Evolutionary conservation across 2,797 vertebrate species (phyloP).

Genomic region (Erithacus rubecula): DNA sequence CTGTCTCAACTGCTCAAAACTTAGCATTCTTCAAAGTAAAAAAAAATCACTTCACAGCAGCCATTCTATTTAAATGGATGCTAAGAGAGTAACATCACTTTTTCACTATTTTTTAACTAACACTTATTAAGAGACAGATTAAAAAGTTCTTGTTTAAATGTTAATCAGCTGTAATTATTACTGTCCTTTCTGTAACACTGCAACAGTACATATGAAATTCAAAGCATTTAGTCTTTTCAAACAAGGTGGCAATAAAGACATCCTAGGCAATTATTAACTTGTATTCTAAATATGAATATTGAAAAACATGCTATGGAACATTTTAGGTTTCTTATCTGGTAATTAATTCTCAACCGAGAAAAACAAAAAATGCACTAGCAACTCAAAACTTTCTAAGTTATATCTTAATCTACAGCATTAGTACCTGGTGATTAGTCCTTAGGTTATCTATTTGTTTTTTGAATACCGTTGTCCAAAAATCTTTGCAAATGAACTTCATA

Average conservation of each 20-base stretch:
- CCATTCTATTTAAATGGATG: neutral
- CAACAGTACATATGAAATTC: neutral
- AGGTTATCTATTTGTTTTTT: constrained; percentile 97
- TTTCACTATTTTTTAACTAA: neutral
- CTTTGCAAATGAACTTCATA: constrained; percentile 98
- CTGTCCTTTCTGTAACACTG: neutral
- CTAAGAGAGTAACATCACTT: neutral
- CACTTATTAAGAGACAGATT: neutral
- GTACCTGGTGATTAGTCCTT: constrained; percentile 94
- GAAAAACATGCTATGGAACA: neutral
- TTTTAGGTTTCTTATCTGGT: neutral
- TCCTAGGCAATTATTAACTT: neutral
- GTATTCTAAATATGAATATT: neutral
- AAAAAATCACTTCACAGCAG: neutral
- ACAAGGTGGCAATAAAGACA: neutral
- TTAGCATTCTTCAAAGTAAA: neutral
- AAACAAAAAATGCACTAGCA: neutral
- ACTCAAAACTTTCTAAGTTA: neutral
- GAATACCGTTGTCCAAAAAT: constrained; percentile 96
- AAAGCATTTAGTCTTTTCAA: neutral
- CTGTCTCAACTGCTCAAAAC: neutral
- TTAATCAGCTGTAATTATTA: neutral
- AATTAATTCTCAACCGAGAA: neutral
- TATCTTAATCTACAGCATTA: neutral
- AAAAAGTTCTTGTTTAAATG: neutral